Evolutionary conservation across 2,797 vertebrate genomes (phyloP), one percentile per base, ranked within the genome.

Genomic region (Heteromormyrus szaboi): DNA sequence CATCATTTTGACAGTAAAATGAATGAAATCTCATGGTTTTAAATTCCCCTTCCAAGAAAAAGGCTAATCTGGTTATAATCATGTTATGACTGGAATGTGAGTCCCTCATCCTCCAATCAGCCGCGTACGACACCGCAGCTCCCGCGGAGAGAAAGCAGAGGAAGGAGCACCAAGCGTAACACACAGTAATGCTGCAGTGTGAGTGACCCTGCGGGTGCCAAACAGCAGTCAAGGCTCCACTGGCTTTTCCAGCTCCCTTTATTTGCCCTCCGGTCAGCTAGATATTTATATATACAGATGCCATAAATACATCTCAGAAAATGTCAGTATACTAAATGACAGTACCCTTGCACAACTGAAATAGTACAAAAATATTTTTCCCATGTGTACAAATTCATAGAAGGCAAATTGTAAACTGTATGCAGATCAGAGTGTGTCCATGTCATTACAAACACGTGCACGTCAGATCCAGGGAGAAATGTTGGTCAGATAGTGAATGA

Each of bases 1-100:
- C 96, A 96, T 96, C 95, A 96, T 96, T 96, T 96, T 94, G 95
- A 96, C 96, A 96, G 95, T 95, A 96, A 96, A 96, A 96, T 96
- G 95, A 96, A 96, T 95, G 95, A 95, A 96, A 96, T 95, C 93
- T 93, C 62, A 89, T 92, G 87, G 90, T 92, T 91, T 87, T 90
- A 91, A 89, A 37, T 51, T 92, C 92, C 90, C 87, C 72, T 90
- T 91, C 91, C 90, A 91, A 93, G 91, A 95, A 87, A 85, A 92
- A 92, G 65, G 91, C 93, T 95, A 93, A 92, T 92, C 92, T 93
- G 87, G 92, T 90, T 92, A 91, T 81, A 90, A 94, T 51, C n/a
- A 84, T 88, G 0, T 92, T 94, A 94, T 93, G 94, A 95, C 93
- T 65, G 48, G 89, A 68, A 86, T 91, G 89, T 76, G 91, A 91